These are phyloP conservation scores for Neopipo cinnamomea DNA, from an alignment of 2,113 vertebrate species.

Conservation along the genomic window DNA sequence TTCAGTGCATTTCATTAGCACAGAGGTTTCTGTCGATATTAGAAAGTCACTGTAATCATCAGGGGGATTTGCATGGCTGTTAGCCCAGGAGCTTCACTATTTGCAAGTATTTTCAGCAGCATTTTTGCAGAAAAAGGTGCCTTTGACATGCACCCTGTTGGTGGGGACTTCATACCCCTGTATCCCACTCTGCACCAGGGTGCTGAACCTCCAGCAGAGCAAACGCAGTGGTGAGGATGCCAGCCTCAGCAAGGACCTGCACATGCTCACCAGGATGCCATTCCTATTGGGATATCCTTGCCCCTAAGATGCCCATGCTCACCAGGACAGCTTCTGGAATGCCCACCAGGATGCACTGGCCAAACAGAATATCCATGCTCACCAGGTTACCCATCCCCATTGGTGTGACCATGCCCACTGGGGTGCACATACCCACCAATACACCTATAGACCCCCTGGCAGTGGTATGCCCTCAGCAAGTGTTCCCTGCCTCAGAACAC, in stretches of 20 bases:
- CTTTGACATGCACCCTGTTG: not conserved
- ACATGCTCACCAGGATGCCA: not conserved
- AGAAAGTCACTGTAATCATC: constrained; percentile 57
- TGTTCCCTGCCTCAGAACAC: not conserved
- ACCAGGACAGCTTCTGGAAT: not conserved
- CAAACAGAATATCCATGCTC: not conserved
- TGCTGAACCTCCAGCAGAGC: not conserved
- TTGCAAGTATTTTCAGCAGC: not conserved
- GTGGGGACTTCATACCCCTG: fast-evolving
- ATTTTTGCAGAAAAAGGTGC: not conserved
- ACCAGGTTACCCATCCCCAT: not conserved
- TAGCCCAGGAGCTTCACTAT: not conserved
- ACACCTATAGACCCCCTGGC: not conserved
- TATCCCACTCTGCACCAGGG: not conserved
- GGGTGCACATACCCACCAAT: not conserved
- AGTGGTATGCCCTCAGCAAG: not conserved
- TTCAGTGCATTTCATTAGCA: constrained; percentile 50
- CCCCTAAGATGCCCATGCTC: no score
- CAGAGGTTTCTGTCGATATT: constrained; percentile 54
- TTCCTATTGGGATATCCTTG: fast-evolving
- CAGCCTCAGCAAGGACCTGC: not conserved
- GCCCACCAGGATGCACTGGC: not conserved
- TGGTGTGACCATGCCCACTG: no score
- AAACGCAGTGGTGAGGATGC: not conserved
- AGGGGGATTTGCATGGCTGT: constrained; percentile 41